A percentile compares a stretch with the other conserved stretches of the same genome.
These are phyloP conservation scores for Ganaspis sp. DNA, from an alignment of 1,140 invertebrate species.

Conservation along the genomic window DNA sequence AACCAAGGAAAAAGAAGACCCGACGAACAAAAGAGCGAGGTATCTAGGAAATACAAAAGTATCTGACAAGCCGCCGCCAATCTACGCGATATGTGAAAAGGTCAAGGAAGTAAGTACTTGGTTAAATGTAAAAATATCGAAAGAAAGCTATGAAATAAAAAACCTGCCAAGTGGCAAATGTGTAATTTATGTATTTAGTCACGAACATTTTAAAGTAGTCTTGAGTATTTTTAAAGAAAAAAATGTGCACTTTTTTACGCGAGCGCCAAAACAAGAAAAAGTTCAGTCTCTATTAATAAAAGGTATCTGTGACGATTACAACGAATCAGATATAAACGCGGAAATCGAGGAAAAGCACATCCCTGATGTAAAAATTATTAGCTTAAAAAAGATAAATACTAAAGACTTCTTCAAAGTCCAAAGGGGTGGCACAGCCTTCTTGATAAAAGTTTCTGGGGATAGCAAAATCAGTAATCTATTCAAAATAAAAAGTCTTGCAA, in stretches of 20 bases:
- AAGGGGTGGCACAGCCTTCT: background rate
- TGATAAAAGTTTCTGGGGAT: background rate
- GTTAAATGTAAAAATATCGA: background rate
- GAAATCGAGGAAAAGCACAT: background rate
- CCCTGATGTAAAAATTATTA: background rate
- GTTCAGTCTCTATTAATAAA: background rate
- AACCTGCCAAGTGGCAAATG: background rate
- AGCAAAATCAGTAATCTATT: background rate
- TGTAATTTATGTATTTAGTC: background rate
- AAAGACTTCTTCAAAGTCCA: background rate
- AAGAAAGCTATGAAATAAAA: background rate
- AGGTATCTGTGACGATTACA: background rate
- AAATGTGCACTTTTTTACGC: background rate
- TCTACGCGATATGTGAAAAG: background rate
- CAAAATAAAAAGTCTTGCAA: background rate
- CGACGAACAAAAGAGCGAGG: too few species aligned
- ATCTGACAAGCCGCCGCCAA: background rate
- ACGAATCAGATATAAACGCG: background rate
- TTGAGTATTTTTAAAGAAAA: background rate
- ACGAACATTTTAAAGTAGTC: background rate
- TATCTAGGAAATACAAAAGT: background rate
- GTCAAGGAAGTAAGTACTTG: background rate
- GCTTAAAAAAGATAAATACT: background rate
- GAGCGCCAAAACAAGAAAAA: background rate
- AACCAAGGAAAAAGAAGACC: too few species aligned